Evolutionary conservation across 2,797 vertebrate species (phyloP).

Genomic region (Oryzias sinensis): DNA sequence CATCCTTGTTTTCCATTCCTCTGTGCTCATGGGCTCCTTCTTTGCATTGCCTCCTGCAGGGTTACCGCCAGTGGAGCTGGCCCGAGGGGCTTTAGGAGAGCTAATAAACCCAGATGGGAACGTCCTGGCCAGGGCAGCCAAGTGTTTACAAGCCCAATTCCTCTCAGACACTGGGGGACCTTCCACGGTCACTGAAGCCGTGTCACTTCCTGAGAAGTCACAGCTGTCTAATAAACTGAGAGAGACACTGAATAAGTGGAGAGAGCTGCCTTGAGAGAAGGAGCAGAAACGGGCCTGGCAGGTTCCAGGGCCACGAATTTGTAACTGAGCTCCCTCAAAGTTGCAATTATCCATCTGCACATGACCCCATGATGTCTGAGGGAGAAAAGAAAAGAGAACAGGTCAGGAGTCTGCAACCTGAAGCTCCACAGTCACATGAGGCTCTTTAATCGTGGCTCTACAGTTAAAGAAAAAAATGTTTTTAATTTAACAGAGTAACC

Average conservation of each 20-base stretch:
- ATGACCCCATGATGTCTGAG: conserved; percentile 87
- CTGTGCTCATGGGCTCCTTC: conserved; percentile 70
- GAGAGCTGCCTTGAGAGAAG: conserved; percentile 87
- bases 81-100: conserved; percentile 18
- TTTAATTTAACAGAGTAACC: too few species aligned
- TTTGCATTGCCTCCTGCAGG: conserved; percentile 44
- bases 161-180: conserved; percentile 84
- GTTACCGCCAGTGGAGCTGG: conserved; percentile 37
- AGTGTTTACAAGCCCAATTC: conserved; percentile 92
- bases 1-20: conserved; percentile 68
- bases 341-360: conserved; percentile 92
- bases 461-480: too few species aligned
- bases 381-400: conserved; percentile 7
- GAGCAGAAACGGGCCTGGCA: conserved; percentile 92
- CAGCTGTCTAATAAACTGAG: conserved; percentile 89
- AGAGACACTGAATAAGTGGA: conserved; percentile 82
- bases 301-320: conserved; percentile 86
- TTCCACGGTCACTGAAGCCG: conserved; percentile 87
- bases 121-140: conserved; percentile 81
- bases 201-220: conserved; percentile 89
- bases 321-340: conserved; percentile 88
- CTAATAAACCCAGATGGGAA: conserved; percentile 47
- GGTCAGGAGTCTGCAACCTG: too few species aligned
- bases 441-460: too few species aligned
- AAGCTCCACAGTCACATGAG: too few species aligned